These are phyloP conservation scores for Catamblyrhynchus diadema DNA, from an alignment of 2,797 vertebrate genomes.

Conservation along the genomic window DNA sequence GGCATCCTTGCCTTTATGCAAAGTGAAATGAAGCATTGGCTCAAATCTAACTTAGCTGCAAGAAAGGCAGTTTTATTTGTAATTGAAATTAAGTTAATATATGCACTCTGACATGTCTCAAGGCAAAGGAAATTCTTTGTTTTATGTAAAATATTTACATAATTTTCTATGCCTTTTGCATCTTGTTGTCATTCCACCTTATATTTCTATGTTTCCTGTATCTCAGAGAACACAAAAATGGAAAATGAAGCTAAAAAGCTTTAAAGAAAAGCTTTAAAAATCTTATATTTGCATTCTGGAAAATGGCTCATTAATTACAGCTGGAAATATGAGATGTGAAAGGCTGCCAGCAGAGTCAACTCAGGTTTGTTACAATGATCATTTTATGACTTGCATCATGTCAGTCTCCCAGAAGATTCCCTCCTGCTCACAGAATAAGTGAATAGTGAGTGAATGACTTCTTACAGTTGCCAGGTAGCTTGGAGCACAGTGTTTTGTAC, in stretches of 20 bases:
- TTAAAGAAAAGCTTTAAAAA: background rate
- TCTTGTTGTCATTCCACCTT: background rate
- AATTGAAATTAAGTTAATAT: slow-evolving; percentile 13
- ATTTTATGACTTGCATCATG: background rate
- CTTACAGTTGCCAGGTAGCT: background rate
- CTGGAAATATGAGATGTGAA: slow-evolving; percentile 8
- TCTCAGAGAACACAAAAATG: background rate
- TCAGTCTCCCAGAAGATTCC: background rate
- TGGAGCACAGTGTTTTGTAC: background rate
- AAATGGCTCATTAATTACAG: background rate
- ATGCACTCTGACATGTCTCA: background rate
- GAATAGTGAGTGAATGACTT: background rate
- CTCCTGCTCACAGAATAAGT: background rate
- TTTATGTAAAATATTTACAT: background rate
- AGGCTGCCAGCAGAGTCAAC: background rate
- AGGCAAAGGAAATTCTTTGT: background rate
- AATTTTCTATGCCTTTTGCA: background rate
- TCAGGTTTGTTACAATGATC: background rate
- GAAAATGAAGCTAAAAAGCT: background rate
- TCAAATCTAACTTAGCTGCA: background rate
- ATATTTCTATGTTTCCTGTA: background rate
- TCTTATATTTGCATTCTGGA: background rate
- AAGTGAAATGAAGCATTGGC: background rate
- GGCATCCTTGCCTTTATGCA: background rate
- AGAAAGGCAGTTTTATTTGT: slow-evolving; percentile 23